Base-by-base conservation (phyloP, 2,797 vertebrate species). In the Lacerta viridis region DNA sequence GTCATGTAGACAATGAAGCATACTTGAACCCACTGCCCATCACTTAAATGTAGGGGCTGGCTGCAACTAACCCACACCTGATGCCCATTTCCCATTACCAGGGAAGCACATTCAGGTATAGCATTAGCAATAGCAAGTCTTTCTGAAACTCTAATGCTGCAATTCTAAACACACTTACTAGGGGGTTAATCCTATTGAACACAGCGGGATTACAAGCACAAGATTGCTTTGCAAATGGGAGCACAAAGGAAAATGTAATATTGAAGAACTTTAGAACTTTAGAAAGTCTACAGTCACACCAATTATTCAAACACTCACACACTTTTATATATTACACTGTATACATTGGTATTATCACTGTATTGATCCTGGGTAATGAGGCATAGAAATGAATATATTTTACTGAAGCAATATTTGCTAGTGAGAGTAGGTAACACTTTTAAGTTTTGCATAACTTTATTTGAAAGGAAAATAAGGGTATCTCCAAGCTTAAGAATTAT, bases 261-360 rank as follows among this genome's bases (percentile, higher is more conserved):
- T 25, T 69, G 46, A 50, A 80, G 76, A 92, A 90, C 50, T 86
- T 90, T 77, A 91, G 76, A 79, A 17, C 50, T 86, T 90, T 77
- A 91, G 76, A 79, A 17, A 83, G 23, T 41, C 72, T n/a, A 75
- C 68, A 74, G 55, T 74, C n/a, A 39, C 6, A 69, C 27, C 15
- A 50, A 39, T 68, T 29, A 50, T 85, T 76, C 36, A 36, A 64
- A 68, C n/a, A 71, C n/a, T 29, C 17, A 81, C 4, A 66, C 5
- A 43, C 68, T 74, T 66, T n/a, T 46, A n/a, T 27, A 77, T 13
- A 43, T 69, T 25, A 55, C 69, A 69, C 29, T 39, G 27, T 29
- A 59, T 69, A 69, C 9, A 69, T 6, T 75, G 7, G 41, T 69
- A 43, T 41, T 74, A 76, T 25, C 41, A 50, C 29, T 61, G 39